Base-by-base conservation (phyloP, 1,140 invertebrate species). In the Ylistrum balloti region DNA sequence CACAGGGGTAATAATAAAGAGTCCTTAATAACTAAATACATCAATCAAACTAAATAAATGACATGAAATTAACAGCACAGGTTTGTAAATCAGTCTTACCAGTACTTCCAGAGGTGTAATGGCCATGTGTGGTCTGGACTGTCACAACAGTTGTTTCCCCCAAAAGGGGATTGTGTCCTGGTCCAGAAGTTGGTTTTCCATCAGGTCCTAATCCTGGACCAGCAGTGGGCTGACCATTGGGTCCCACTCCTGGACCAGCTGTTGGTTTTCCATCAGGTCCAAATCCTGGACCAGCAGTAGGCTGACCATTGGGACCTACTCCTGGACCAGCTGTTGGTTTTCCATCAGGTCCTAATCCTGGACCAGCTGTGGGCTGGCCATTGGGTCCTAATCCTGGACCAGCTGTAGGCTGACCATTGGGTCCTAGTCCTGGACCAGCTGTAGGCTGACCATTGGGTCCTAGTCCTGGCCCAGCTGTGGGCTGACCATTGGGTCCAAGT, bases 261-360 rank as follows among this genome's bases (percentile, higher is more conserved):
- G 91, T 85, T 35, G 91, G 74, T 22, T 32, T 20, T 15, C 85
- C 38, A 22, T 35, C 15, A 15, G 89, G 33, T 33, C 34, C n/a
- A 13, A 34, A 5, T 86, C 41, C 35, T 86, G 89, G 87, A 9
- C n/a, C n/a, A 17, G 86, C 41, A 33, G 88, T 86, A n/a, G 87
- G 34, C 22, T 34, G n/a, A 32, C 34, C 32, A 45, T 35, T n/a
- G 11, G 15, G 32, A 32, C n/a, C 28, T 32, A 33, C 17, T 34
- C 35, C 48, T 20, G 91, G 91, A 20, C 32, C 13, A 35, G 88
- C 86, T 87, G 93, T 90, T 15, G 91, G 87, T 0, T 17, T 38
- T 33, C 33, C 32, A 74, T 22, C 22, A 0, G 22, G 10, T 28
- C 33, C 48, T 35, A 56, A 15, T 33, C 38, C 38, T 85, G 92